Conservation (phyloP, 2,797 vertebrate genomes). For the Halcyon badia region DNA sequence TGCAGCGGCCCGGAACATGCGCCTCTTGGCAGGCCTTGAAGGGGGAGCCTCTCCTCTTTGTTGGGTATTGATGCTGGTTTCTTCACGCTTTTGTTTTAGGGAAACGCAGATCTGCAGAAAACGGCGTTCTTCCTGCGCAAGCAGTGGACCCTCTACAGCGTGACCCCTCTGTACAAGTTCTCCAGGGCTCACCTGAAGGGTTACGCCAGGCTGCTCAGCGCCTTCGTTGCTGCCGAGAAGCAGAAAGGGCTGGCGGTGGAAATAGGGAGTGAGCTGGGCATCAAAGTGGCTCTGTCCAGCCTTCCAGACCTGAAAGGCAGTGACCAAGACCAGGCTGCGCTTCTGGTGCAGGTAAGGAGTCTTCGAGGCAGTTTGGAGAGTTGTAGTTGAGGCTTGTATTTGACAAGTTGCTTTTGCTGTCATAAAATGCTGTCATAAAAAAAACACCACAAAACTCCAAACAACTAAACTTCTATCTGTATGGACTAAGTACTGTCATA, state of each 20-base stretch:
- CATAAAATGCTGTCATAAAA: background rate
- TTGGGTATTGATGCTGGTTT: rapidly evolving
- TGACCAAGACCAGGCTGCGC: constrained; percentile 80
- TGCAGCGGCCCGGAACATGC: background rate
- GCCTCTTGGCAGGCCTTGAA: rapidly evolving
- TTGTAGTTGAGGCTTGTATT: rapidly evolving
- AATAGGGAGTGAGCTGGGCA: constrained; percentile 78
- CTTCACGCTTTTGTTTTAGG: constrained; percentile 57
- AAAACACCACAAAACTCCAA: too few species aligned
- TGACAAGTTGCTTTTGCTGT: background rate
- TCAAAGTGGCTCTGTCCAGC: constrained; percentile 83
- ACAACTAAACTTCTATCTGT: background rate
- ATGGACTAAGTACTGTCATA: background rate
- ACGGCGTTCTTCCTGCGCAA: constrained; percentile 83
- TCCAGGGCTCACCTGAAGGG: constrained; percentile 80
- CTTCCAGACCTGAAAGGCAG: constrained; percentile 84
- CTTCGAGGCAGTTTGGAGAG: background rate
- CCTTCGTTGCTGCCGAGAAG: constrained; percentile 87
- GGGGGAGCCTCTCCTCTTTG: rapidly evolving
- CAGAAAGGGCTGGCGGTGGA: constrained; percentile 88
- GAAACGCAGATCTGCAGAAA: constrained; percentile 77
- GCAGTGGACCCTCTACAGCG: constrained; percentile 91
- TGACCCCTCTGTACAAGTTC: constrained; percentile 92
- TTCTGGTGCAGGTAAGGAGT: constrained; percentile 89
- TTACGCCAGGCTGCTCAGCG: constrained; percentile 87